A percentile compares a stretch with the other conserved stretches of the same genome.
Conservation (phyloP, 2,888 invertebrate genomes). For the Miltochrista miniata region DNA sequence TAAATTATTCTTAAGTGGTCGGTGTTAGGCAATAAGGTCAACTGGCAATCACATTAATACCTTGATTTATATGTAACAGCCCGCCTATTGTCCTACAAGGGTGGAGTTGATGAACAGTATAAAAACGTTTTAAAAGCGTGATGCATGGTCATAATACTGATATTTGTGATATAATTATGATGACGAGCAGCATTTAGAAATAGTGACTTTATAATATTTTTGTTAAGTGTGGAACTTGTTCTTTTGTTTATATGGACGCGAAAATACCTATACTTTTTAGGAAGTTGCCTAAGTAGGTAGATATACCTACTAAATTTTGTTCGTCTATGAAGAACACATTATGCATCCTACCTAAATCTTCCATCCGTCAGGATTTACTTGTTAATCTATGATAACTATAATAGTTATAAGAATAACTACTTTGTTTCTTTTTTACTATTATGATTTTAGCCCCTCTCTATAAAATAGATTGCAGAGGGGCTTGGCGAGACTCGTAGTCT, state of each 20-base stretch:
- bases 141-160: slow-evolving; percentile 9
- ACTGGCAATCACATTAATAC: slow-evolving; percentile 55
- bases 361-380: no score
- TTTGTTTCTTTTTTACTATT: no score
- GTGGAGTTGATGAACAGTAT: slow-evolving; percentile 43
- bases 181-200: slow-evolving; percentile 5
- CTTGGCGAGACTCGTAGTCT: no score
- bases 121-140: slow-evolving; percentile 19
- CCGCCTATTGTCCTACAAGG: slow-evolving; percentile 60
- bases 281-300: no score
- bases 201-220: neutral
- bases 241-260: neutral
- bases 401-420: no score
- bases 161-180: slow-evolving; percentile 17
- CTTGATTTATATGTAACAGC: slow-evolving; percentile 62
- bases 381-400: no score
- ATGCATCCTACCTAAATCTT: no score
- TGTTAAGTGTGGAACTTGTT: neutral
- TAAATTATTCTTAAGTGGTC: slow-evolving; percentile 52
- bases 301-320: no score
- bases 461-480: no score
- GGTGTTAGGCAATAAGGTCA: slow-evolving; percentile 48
- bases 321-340: no score
- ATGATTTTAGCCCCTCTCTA: no score
- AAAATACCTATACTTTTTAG: no score